Base-by-base conservation (phyloP, 2,888 invertebrate genomes). In the Timema cristinae region DNA sequence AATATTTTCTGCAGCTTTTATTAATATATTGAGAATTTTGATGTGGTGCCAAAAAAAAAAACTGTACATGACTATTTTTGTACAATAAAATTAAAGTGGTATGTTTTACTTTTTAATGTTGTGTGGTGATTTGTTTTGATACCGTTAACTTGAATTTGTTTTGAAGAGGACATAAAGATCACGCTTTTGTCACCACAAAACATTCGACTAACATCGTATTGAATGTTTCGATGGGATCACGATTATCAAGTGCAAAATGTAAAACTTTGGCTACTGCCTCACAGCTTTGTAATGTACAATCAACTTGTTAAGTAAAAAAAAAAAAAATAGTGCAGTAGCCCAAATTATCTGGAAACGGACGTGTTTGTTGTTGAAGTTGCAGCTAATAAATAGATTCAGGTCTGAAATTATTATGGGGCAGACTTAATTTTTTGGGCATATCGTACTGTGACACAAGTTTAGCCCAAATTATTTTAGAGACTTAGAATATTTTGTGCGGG, bases 191-290 rank as follows among this genome's bases (percentile, higher is more conserved):
- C 1, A 32, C 32, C 32, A 32, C 32, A 32, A 32, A 32, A 32
- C 32, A 32, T 32, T 32, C 32, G 32, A 2, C 32, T 32, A 32
- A 32, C 32, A 32, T 32, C 32, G 32, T 32, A 32, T 32, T 4
- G 1, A 32, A 32, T 32, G 49, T 68, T 68, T 68, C 15, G 13
- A 47, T 68, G 68, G 16, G 50, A 48, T 54, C 52, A 56, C 68
- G 56, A 56, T 52, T 56, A 68, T 50, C 13, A 15, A 15, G 47
- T 48, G 47, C 66, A 16, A 13, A 66, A 66, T 48, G 47, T 32
- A 48, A 48, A 32, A 48, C 66, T 48, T 66, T 66, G 66, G 54
- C 50, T 52, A 56, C 68, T 54, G 68, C 68, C 68, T 50, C 68
- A 32, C 16, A 49, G 16, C 15, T 32, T 32, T 32, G 32, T 32